Percentiles rank a stretch among this genome's conserved stretches.
phyloP scores from a whole-genome alignment of 2,113 vertebrate species.

The Corythornis cristatus region DNA sequence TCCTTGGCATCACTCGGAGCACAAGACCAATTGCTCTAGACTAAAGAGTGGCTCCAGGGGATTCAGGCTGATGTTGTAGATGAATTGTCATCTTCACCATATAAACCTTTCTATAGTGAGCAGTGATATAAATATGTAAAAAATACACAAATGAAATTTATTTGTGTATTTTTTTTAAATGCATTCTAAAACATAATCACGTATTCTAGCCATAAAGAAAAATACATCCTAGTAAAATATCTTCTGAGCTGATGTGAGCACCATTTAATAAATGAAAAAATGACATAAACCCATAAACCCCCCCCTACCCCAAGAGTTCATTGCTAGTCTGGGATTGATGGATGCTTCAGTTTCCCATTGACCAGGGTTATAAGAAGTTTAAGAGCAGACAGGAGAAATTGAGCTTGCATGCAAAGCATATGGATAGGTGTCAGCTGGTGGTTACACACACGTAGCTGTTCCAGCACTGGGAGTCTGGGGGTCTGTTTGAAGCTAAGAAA shows the following conservation, averaged over 20 bases:
- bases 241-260: background rate
- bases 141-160: background rate
- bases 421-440: background rate
- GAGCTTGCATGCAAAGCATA: background rate
- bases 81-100: background rate
- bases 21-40: background rate
- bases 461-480: background rate
- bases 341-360: background rate
- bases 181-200: background rate
- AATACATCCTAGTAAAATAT: background rate
- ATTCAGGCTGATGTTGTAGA: background rate
- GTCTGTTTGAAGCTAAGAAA: background rate
- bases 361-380: background rate
- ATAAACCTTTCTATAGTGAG: background rate
- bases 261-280: background rate
- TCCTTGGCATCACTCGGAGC: background rate
- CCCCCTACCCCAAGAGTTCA: background rate
- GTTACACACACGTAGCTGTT: rapidly evolving
- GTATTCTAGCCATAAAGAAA: background rate
- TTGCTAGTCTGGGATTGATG: background rate
- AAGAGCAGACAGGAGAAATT: background rate
- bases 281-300: background rate
- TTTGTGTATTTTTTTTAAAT: background rate
- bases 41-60: background rate
- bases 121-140: background rate